Evolutionary conservation across 2,797 vertebrate genomes (phyloP), one percentile per base, ranked within the genome.

Genomic region (Vespertilio murinus): DNA sequence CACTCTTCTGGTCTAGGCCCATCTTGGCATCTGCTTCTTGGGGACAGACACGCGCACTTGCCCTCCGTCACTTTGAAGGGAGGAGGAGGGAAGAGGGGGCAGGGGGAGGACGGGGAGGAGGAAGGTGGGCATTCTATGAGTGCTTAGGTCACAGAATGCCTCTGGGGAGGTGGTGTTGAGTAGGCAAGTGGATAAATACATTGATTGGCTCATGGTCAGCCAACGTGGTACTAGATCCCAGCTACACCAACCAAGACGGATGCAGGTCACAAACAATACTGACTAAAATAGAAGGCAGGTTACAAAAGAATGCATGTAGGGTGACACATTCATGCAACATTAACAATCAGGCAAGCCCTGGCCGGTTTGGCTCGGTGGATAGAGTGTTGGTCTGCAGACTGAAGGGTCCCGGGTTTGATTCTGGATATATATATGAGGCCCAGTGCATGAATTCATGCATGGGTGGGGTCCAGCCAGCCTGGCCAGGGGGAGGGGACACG

Each of bases 231-330:
- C 42, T 18, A 30, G 87, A 52, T 42, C 30, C 79, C 42, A 84
- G 85, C 52, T 59, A 49, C 47, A 69, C 35, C 74, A 83, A 91
- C 35, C 79, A 91, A 91, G 70, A 86, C 75, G 81, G 71, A 93
- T 64, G 59, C 77, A 49, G 33, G 67, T 88, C 81, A 92, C 90
- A 91, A 88, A 88, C 81, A 80, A 74, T 67, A 49, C 10, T 38
- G 28, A 94, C 85, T 56, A 69, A 96, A 93, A 94, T 52, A 90
- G 88, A 94, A 94, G 78, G 82, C 49, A 88, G 78, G 84, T 92
- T 71, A 49, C n/a, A 74, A 78, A 84, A 87, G 94, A 91, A 77
- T 83, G 80, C 17, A 33, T 83, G 59, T 25, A 75, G 80, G 61
- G 25, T 52, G 93, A 79, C 88, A 52, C 33, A 79, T 61, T 91